Conservation (phyloP, 2,113 vertebrate genomes). For the Sinocyclocheilus anshuiensis region DNA sequence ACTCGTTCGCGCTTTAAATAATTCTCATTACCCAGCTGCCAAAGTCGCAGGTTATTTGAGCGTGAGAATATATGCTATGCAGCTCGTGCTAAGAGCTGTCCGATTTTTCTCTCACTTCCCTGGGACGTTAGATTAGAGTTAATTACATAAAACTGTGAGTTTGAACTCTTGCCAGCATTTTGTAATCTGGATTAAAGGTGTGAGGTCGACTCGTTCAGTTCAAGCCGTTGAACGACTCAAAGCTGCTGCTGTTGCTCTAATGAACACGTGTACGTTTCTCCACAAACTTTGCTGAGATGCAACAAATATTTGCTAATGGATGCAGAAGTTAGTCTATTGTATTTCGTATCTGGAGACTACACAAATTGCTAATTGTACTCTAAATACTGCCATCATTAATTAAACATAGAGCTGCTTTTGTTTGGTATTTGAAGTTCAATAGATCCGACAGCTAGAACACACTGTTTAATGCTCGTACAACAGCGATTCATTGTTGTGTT, state of each 20-base stretch:
- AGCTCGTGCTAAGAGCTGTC: conserved; percentile 41
- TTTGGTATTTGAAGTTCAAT: conserved; percentile 13
- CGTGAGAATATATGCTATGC: conserved; percentile 54
- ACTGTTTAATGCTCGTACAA: neutral
- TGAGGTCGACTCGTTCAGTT: neutral
- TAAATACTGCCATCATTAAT: conserved; percentile 39
- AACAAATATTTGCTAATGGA: conserved; percentile 37
- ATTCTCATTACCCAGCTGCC: conserved; percentile 60
- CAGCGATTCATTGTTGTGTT: neutral
- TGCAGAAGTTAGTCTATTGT: conserved; percentile 25
- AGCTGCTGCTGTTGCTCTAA: neutral
- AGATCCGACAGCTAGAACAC: neutral
- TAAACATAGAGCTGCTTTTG: conserved; percentile 32
- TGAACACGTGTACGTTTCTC: neutral
- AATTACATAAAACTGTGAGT: conserved; percentile 34
- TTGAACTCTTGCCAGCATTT: conserved; percentile 14
- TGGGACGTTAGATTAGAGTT: conserved; percentile 37
- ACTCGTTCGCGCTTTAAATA: conserved; percentile 65
- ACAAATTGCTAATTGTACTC: conserved; percentile 26
- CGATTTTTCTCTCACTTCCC: conserved; percentile 14
- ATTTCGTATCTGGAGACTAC: conserved; percentile 29
- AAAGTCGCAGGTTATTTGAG: conserved; percentile 48
- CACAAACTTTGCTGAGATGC: conserved; percentile 11
- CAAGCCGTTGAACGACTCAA: neutral
- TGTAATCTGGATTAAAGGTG: conserved; percentile 23